Base-by-base conservation (phyloP, 2,888 invertebrate species). In the Acrocera orbiculus region DNA sequence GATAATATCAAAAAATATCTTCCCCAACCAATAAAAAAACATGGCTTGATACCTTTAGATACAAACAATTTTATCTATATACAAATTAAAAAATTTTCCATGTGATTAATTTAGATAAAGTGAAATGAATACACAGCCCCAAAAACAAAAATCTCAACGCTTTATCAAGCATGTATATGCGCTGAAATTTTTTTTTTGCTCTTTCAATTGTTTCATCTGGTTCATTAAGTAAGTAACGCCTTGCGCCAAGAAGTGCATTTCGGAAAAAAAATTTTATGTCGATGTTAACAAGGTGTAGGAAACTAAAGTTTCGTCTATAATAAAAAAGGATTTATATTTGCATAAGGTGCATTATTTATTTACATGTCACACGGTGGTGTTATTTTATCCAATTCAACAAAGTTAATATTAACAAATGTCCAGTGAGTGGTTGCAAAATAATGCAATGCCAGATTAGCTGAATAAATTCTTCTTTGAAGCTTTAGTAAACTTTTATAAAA, bases 381-480 rank as follows among this genome's bases (percentile, higher is more conserved):
- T 2, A 53, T 47, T 0, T 62, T 52, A 22, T 70, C 61, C n/a
- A 79, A 57, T 1, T 48, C 50, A 4, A 67, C 42, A 33, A 72
- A 61, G 44, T 77, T 77, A 0, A 63, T 51, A 43, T 80, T 81
- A 29, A 60, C 54, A 47, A 87, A 86, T 1, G 60, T 61, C 90
- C 90, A 93, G 42, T 79, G 69, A 46, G 78, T 73, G 1, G 64
- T 66, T 2, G 78, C 65, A 50, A 86, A 92, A 53, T 77, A 78
- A 10, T 69, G 62, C 3, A 92, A 52, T 0, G 78, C 78, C 34
- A 64, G 61, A 47, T 77, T 75, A 0, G 86, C 77, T 15, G 67
- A 69, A 55, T 76, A 86, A 30, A 92, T 75, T 44, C 74, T 74
- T n/a, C 77, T 66, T 51, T 90, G 89, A 16, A 89, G 51, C 55